Conservation (phyloP, 2,888 invertebrate genomes). For the Alsophila aescularia region DNA sequence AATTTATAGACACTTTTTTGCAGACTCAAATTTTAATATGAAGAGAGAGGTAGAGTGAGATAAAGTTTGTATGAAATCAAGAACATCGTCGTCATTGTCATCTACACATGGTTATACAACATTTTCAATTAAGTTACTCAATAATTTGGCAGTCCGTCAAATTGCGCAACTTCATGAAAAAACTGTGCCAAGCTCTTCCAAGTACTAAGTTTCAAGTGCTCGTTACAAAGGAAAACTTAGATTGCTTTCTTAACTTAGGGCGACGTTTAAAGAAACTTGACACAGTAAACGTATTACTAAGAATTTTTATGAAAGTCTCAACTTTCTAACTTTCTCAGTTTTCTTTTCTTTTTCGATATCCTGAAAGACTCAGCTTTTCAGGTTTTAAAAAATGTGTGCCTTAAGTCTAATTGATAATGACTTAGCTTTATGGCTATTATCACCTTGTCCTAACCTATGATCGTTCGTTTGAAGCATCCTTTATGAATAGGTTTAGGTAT, state of each 20-base stretch:
- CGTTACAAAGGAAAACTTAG: conserved; percentile 23
- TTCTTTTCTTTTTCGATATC: conserved; percentile 9
- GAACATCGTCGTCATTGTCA: not conserved
- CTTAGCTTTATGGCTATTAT: conserved; percentile 74
- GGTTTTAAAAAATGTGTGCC: conserved; percentile 18
- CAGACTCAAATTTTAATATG: no score
- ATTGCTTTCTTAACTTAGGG: conserved; percentile 24
- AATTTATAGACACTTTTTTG: no score
- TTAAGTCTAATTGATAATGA: conserved; percentile 51
- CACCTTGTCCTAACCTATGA: conserved; percentile 81
- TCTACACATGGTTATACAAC: conserved; percentile 12
- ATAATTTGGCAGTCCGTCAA: conserved; percentile 36
- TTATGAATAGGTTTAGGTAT: conserved; percentile 47
- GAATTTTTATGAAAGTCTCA: conserved; percentile 11
- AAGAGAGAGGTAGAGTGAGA: not conserved
- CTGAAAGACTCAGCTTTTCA: conserved; percentile 6
- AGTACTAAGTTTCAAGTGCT: conserved; percentile 23
- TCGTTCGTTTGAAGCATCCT: conserved; percentile 67
- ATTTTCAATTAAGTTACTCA: conserved; percentile 1
- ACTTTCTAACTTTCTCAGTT: conserved; percentile 11
- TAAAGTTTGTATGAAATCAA: no score
- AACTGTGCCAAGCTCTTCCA: conserved; percentile 30
- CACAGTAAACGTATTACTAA: conserved; percentile 20
- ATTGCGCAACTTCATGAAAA: conserved; percentile 26
- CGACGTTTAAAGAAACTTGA: conserved; percentile 24